phyloP scores from a whole-genome alignment of 2,113 vertebrate genomes.

The Emberiza fucata region DNA sequence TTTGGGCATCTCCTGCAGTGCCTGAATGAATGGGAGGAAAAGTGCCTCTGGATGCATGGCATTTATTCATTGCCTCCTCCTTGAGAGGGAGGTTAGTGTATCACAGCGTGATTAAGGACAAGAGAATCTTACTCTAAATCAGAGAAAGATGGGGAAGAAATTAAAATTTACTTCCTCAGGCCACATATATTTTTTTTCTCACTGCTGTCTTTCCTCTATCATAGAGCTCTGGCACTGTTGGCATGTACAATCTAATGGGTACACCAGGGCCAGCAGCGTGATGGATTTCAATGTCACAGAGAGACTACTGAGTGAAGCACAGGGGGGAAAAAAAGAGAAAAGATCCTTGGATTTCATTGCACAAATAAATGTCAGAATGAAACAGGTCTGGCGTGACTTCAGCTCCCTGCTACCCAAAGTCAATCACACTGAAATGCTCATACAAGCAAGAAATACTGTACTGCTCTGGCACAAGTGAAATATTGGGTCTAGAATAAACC shows the following conservation, averaged over 20 bases:
- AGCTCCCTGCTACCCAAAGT: slow-evolving; percentile 13
- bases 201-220: not conserved
- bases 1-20: not conserved
- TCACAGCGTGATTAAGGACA: not conserved
- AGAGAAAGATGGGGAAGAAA: not conserved
- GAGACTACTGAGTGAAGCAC: not conserved
- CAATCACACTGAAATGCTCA: not conserved
- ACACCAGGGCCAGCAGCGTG: not conserved
- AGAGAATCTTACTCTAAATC: not conserved
- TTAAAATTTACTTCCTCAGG: slow-evolving; percentile 2
- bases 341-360: slow-evolving; percentile 33
- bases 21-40: not conserved
- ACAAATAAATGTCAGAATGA: slow-evolving; percentile 22
- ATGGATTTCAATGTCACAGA: slow-evolving; percentile 41
- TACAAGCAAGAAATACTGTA: not conserved
- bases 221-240: not conserved
- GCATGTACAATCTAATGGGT: not conserved
- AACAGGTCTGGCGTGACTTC: slow-evolving; percentile 4
- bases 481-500: not conserved
- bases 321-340: not conserved
- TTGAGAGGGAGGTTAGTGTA: not conserved
- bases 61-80: slow-evolving; percentile 20
- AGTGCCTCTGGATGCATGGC: not conserved
- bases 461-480: fast-evolving
- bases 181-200: not conserved